phyloP scores from a whole-genome alignment of 2,888 invertebrate species.

The Chrysolina haemoptera region DNA sequence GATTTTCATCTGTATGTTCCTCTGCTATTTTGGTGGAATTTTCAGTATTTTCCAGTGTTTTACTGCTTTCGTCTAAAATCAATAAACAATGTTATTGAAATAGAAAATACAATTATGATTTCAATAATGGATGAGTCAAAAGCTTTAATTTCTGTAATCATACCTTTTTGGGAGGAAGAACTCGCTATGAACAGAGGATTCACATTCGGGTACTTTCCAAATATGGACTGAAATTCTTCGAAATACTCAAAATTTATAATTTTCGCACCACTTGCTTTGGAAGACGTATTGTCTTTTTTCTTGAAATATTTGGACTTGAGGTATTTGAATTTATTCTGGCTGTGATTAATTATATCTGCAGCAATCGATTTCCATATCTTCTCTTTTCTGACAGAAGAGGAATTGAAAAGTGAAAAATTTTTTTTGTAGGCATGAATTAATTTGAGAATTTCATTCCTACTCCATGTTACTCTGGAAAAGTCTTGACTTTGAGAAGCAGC shows the following conservation, averaged over 20 bases:
- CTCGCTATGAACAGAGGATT: constrained; percentile 1
- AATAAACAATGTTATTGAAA: too few relatives aligned
- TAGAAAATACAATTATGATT: too few relatives aligned
- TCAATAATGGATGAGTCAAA: too few relatives aligned
- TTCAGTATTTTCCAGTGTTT: neutral
- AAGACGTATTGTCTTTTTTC: constrained; percentile 18
- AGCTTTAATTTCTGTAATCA: too few relatives aligned
- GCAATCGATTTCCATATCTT: neutral
- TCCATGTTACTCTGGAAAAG: neutral
- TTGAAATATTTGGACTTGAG: neutral
- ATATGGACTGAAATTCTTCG: neutral
- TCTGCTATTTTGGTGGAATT: constrained; percentile 12
- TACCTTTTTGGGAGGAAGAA: too few relatives aligned
- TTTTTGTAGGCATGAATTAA: constrained; percentile 9
- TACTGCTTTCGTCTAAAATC: too few relatives aligned
- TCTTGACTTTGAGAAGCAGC: constrained; percentile 8
- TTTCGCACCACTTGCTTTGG: constrained; percentile 10
- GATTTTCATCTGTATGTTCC: neutral
- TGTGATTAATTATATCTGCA: neutral
- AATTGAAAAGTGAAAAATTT: constrained; percentile 4
- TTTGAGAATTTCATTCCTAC: constrained; percentile 4
- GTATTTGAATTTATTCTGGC: neutral
- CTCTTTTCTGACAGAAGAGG: neutral
- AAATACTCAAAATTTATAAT: constrained; percentile 1
- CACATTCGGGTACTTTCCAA: constrained; percentile 1